phyloP scores from a whole-genome alignment of 2,113 vertebrate genomes.

The Abramis brama region DNA sequence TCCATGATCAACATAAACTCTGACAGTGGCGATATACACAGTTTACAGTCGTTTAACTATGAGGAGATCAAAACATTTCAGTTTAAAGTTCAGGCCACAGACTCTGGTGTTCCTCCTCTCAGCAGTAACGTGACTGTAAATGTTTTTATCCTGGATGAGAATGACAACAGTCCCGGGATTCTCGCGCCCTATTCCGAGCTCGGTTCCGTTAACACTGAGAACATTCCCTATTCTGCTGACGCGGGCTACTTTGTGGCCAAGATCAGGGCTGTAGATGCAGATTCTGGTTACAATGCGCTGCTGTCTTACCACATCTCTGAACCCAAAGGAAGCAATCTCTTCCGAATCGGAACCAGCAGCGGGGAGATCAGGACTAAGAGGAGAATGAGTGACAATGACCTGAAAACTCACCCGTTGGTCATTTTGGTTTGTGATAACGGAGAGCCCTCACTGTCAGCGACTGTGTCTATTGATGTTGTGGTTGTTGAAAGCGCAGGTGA shows the following conservation, averaged over 20 bases:
- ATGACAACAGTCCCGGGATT: slow-evolving; percentile 69
- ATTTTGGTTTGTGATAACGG: slow-evolving; percentile 66
- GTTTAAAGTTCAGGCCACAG: slow-evolving; percentile 71
- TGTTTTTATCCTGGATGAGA: slow-evolving; percentile 70
- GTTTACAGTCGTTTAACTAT: slow-evolving; percentile 54
- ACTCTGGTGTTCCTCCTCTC: slow-evolving; percentile 68
- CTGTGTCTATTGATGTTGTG: slow-evolving; percentile 64
- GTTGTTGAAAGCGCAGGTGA: slow-evolving; percentile 52
- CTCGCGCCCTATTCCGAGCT: slow-evolving; percentile 43
- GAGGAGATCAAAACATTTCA: slow-evolving; percentile 65
- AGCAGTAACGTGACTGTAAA: slow-evolving; percentile 68
- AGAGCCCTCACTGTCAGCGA: slow-evolving; percentile 55
- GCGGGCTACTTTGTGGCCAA: slow-evolving; percentile 72
- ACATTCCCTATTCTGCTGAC: slow-evolving; percentile 42
- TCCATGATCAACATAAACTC: slow-evolving; percentile 63
- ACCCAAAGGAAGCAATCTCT: slow-evolving; percentile 51
- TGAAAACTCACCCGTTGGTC: slow-evolving; percentile 56
- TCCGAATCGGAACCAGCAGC: slow-evolving; percentile 54
- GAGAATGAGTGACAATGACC: slow-evolving; percentile 68
- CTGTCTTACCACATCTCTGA: slow-evolving; percentile 71
- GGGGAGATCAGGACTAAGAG: slow-evolving; percentile 68
- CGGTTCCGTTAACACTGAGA: slow-evolving; percentile 38
- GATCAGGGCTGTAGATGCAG: slow-evolving; percentile 72
- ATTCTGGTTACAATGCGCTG: slow-evolving; percentile 76
- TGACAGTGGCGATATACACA: slow-evolving; percentile 53